Percentiles rank a stretch among this genome's conserved stretches.
These are phyloP conservation scores for Echinops telfairi DNA, from an alignment of 2,113 vertebrate species.

Conservation along the genomic window DNA sequence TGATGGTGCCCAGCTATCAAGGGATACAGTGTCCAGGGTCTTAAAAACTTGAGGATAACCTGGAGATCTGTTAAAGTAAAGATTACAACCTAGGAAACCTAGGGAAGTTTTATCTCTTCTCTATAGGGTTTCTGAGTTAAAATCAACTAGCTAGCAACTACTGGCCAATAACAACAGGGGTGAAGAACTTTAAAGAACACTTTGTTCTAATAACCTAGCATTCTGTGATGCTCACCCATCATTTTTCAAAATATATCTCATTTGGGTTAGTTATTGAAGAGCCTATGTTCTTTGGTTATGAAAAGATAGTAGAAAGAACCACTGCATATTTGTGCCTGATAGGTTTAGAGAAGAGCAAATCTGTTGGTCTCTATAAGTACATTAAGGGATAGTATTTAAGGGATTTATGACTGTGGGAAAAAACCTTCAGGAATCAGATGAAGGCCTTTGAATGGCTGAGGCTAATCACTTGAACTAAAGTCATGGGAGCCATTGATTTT, in stretches of 20 bases:
- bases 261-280: neutral
- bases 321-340: neutral
- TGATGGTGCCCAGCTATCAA: too few species aligned
- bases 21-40: too few species aligned
- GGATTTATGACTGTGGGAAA: neutral
- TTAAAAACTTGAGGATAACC: too few species aligned
- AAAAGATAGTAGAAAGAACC: neutral
- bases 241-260: neutral
- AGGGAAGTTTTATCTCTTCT: neutral
- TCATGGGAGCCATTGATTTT: neutral
- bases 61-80: neutral
- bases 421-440: neutral
- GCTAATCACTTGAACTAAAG: neutral
- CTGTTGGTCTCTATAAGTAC: neutral
- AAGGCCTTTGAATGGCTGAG: neutral
- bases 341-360: neutral
- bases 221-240: too few species aligned
- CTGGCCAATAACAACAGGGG: neutral
- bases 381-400: neutral
- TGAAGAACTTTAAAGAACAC: neutral
- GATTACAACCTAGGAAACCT: neutral
- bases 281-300: neutral
- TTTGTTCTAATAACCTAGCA: too few species aligned
- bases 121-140: neutral
- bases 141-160: neutral